Evolutionary conservation across 2,888 invertebrate genomes (phyloP).

Genomic region (Eilema depressum): DNA sequence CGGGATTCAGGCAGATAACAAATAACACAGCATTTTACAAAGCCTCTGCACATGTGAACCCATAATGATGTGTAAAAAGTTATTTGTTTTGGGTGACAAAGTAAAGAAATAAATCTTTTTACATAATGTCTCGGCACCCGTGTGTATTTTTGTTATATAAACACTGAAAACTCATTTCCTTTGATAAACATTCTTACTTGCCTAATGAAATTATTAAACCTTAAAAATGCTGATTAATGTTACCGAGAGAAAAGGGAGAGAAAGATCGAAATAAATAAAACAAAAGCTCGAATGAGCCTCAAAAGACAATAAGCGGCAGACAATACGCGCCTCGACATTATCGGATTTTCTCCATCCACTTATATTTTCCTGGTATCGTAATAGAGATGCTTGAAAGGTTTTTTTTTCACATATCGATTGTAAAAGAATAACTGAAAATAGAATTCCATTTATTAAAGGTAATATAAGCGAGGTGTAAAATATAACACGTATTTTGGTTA

Average conservation of each 20-base stretch:
- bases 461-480: no score
- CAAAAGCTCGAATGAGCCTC: slow-evolving; percentile 44
- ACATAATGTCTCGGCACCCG: neutral
- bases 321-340: slow-evolving; percentile 54
- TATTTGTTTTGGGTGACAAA: slow-evolving; percentile 8
- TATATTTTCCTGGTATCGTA: slow-evolving; percentile 55
- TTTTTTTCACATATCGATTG: slow-evolving; percentile 29
- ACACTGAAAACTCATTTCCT: slow-evolving; percentile 24
- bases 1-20: neutral
- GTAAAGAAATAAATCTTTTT: slow-evolving; percentile 3
- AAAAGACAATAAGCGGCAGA: slow-evolving; percentile 55
- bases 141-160: slow-evolving; percentile 23
- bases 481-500: no score
- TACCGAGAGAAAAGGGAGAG: slow-evolving; percentile 21
- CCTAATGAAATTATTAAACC: slow-evolving; percentile 46
- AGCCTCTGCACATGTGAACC: neutral
- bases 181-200: slow-evolving; percentile 12
- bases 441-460: no score
- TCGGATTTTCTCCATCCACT: slow-evolving; percentile 51
- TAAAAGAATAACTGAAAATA: neutral
- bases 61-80: slow-evolving; percentile 6
- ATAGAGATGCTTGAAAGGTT: slow-evolving; percentile 33
- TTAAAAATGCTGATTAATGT: slow-evolving; percentile 40
- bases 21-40: slow-evolving; percentile 6
- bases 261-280: slow-evolving; percentile 39